Evolutionary conservation across 2,113 vertebrate species (phyloP).

Genomic region (Rallus limicola): DNA sequence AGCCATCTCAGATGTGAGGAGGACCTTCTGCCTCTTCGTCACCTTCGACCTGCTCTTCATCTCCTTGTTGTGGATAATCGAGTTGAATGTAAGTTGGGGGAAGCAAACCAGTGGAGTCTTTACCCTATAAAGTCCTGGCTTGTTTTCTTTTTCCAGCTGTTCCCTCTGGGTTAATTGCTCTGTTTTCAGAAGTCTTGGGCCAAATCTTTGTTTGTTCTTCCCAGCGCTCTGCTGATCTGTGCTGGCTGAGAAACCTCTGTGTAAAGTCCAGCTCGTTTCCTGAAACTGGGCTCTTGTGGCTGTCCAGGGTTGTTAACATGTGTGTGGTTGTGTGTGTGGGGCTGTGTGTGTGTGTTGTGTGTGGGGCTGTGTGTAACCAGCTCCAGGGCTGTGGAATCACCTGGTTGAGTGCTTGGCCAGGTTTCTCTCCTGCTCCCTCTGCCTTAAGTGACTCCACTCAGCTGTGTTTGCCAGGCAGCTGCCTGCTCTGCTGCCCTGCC

Average conservation of each 20-base stretch:
- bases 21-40: conserved; percentile 98
- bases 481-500: neutral
- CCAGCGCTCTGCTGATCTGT: neutral
- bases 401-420: neutral
- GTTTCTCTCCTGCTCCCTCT: neutral
- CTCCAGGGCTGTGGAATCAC: neutral
- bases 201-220: conserved; percentile 54
- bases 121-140: neutral
- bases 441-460: neutral
- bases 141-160: too few species aligned
- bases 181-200: neutral
- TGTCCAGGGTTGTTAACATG: neutral
- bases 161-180: neutral
- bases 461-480: neutral
- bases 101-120: neutral
- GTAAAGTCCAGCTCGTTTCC: neutral
- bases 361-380: neutral
- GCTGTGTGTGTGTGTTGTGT: too few species aligned
- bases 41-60: conserved; percentile 98
- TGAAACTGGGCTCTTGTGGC: neutral
- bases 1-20: conserved; percentile 92
- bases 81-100: conserved; percentile 85
- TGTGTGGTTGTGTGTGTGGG: too few species aligned
- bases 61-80: conserved; percentile 95
- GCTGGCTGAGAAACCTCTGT: neutral